Evolutionary conservation across 2,113 vertebrate genomes (phyloP).

Genomic region (Rhinopomastus cyanomelas): DNA sequence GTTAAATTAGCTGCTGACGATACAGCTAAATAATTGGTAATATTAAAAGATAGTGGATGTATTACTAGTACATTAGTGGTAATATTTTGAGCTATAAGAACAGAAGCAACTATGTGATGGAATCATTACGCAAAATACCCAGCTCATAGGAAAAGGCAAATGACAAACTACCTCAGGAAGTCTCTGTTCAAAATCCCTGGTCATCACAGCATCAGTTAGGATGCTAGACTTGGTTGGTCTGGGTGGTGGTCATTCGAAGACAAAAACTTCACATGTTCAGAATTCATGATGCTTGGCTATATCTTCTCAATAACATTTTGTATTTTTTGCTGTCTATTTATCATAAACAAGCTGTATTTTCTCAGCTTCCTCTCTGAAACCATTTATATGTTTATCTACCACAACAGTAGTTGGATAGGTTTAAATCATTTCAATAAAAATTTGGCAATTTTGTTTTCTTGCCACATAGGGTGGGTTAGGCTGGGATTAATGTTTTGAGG

Average conservation of each 20-base stretch:
- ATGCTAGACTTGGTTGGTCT: not conserved
- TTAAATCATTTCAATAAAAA: not conserved
- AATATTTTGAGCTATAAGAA: not conserved
- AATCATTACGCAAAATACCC: not conserved
- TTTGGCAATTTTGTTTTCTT: not conserved
- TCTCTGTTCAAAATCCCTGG: not conserved
- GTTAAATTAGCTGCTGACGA: no score
- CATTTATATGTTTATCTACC: not conserved
- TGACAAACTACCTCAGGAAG: not conserved
- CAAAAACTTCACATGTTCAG: not conserved
- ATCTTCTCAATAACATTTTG: not conserved
- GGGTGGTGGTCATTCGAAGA: accelerated
- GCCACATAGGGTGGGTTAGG: not conserved
- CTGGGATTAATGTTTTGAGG: not conserved
- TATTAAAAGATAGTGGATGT: not conserved
- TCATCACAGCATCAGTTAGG: not conserved
- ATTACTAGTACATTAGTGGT: not conserved
- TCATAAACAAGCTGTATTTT: not conserved
- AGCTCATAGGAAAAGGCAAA: not conserved
- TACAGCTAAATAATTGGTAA: not conserved
- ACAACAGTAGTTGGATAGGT: not conserved
- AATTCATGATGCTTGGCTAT: not conserved
- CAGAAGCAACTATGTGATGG: not conserved
- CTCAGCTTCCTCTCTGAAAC: not conserved
- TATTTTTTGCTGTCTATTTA: no score